These are phyloP conservation scores for Choloepus didactylus DNA, from an alignment of 2,797 vertebrate genomes.

Conservation along the genomic window DNA sequence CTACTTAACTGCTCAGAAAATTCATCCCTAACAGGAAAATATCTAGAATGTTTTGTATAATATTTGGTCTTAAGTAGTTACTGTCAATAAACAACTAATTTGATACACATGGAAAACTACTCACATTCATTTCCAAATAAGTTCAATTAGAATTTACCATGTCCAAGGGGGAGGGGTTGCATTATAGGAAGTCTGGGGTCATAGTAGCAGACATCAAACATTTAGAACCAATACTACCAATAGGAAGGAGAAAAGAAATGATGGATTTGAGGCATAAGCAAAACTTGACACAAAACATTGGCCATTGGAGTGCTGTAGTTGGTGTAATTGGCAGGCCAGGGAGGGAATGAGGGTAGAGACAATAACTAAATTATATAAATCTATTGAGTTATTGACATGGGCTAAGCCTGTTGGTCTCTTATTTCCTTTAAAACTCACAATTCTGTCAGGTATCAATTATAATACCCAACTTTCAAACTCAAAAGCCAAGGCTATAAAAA, in stretches of 20 bases:
- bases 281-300: not conserved
- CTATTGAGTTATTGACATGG: not conserved
- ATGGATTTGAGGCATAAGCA: not conserved
- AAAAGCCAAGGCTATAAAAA: not conserved
- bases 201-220: not conserved
- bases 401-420: not conserved
- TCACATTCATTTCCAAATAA: not conserved
- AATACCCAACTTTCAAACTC: not conserved
- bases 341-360: not conserved
- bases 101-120: not conserved
- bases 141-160: conserved; percentile 5
- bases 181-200: not conserved
- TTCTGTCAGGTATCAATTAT: not conserved
- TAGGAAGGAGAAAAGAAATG: not conserved
- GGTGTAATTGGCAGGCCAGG: not conserved
- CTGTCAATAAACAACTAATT: not conserved
- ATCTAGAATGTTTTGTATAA: not conserved
- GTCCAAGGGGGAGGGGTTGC: not conserved
- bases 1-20: not conserved
- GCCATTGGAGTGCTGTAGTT: not conserved
- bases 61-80: not conserved
- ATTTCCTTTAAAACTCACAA: conserved; percentile 24
- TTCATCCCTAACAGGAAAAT: not conserved
- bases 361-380: not conserved
- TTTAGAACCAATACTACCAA: not conserved